Conservation (phyloP, 2,888 invertebrate genomes). For the Heteropelma amictum region DNA sequence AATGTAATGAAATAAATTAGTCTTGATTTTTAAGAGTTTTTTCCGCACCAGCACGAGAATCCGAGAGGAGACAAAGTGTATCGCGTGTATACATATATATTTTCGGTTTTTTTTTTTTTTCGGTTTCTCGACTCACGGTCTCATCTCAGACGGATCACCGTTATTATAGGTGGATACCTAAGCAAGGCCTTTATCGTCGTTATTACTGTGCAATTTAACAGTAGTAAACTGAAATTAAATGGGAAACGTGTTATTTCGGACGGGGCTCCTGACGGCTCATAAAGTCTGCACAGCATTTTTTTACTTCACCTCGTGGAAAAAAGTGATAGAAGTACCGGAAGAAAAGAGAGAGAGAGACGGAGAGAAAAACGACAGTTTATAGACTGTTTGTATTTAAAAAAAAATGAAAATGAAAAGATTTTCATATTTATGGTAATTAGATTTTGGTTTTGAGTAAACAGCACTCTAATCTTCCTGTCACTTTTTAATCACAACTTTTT, state of each 20-base stretch:
- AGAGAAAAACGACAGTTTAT: too few relatives aligned
- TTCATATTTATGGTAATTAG: too few relatives aligned
- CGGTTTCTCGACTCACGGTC: slow-evolving; percentile 3
- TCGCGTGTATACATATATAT: not conserved
- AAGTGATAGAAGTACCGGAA: slow-evolving; percentile 22
- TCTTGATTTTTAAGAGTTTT: too few relatives aligned
- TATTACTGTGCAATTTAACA: slow-evolving; percentile 74
- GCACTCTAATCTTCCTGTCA: too few relatives aligned
- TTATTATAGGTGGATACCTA: slow-evolving; percentile 62
- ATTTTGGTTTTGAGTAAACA: too few relatives aligned
- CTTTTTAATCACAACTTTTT: too few relatives aligned
- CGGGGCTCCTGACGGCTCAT: slow-evolving; percentile 1
- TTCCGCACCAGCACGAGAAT: too few relatives aligned
- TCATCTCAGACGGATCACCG: slow-evolving; percentile 63
- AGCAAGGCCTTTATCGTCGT: slow-evolving; percentile 65
- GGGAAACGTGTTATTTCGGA: slow-evolving; percentile 69
- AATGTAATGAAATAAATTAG: too few relatives aligned
- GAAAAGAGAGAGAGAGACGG: slow-evolving; percentile 28
- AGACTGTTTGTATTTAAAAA: too few relatives aligned
- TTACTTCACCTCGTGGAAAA: too few relatives aligned
- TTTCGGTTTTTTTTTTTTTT: too few relatives aligned
- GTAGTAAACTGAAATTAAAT: slow-evolving; percentile 75
- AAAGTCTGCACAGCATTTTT: not conserved
- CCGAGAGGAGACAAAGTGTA: not conserved
- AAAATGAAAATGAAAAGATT: too few relatives aligned